phyloP scores from a whole-genome alignment of 2,888 invertebrate species.

The Ophion slaviceki region DNA sequence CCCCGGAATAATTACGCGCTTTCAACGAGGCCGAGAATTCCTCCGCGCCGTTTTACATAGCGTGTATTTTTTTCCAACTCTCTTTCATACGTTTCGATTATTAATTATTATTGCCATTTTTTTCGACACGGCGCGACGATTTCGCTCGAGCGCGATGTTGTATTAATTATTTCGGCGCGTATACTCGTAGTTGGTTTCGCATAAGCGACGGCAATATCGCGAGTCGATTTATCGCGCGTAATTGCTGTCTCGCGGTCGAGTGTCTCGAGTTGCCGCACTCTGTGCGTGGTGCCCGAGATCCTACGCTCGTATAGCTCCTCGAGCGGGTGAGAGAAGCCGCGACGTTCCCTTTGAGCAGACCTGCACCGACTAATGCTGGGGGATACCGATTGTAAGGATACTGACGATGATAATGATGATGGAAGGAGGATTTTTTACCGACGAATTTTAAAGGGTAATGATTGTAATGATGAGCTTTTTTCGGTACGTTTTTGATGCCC shows the following conservation, averaged over 20 bases:
- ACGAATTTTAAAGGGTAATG: neutral
- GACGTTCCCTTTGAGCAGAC: constrained; percentile 28
- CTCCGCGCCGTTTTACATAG: neutral
- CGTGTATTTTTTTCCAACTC: neutral
- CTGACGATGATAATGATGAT: neutral
- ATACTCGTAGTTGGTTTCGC: neutral
- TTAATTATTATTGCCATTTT: neutral
- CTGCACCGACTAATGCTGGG: neutral
- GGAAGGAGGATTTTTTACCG: neutral
- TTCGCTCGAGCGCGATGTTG: constrained; percentile 9
- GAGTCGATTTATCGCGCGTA: constrained; percentile 56
- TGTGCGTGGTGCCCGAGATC: neutral
- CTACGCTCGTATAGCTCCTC: neutral
- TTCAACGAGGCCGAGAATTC: constrained; percentile 50
- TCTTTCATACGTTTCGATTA: constrained; percentile 3
- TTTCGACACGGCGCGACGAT: neutral
- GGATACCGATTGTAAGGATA: neutral
- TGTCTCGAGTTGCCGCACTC: constrained; percentile 3
- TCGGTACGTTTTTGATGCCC: neutral
- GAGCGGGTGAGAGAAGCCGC: neutral
- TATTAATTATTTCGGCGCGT: constrained; percentile 55
- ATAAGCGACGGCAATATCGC: constrained; percentile 21
- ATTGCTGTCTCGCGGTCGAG: constrained; percentile 30
- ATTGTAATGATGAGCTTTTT: neutral
- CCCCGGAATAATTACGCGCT: constrained; percentile 18